phyloP scores from a whole-genome alignment of 2,797 vertebrate species.

The Tamandua tetradactyla region DNA sequence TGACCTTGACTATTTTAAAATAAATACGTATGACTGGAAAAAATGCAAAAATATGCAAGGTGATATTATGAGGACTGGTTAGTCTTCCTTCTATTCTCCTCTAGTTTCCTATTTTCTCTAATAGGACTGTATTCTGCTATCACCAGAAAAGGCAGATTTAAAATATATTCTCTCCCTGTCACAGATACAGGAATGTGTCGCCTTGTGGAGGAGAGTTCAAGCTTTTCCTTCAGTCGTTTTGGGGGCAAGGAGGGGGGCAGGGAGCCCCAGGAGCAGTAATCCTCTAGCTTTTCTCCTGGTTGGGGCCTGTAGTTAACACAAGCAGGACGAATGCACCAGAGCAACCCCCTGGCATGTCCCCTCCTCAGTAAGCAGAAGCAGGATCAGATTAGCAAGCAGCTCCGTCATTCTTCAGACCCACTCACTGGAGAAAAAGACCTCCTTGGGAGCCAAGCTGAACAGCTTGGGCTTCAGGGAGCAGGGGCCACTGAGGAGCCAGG shows the following conservation, averaged over 20 bases:
- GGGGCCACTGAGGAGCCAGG: constrained; percentile 30
- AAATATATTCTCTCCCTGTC: constrained; percentile 36
- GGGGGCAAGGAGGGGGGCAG: background rate
- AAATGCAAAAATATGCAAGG: background rate
- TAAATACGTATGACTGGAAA: background rate
- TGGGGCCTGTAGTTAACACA: constrained; percentile 49
- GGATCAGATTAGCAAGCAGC: constrained; percentile 62
- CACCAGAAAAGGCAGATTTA: constrained; percentile 14
- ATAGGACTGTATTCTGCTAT: constrained; percentile 20
- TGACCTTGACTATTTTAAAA: constrained; percentile 17
- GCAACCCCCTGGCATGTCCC: constrained; percentile 56
- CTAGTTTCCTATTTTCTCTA: background rate
- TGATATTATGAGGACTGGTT: background rate
- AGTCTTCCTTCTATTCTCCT: background rate
- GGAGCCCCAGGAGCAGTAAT: constrained; percentile 60
- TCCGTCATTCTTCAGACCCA: constrained; percentile 67
- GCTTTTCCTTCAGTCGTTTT: constrained; percentile 55
- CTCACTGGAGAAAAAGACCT: constrained; percentile 78
- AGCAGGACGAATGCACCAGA: constrained; percentile 34
- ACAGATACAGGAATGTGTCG: background rate
- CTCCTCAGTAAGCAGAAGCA: constrained; percentile 54
- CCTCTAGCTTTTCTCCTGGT: constrained; percentile 28
- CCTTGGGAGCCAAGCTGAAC: constrained; percentile 64
- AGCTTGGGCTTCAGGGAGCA: constrained; percentile 12
- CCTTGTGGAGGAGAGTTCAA: background rate